Percentiles rank a stretch among this genome's conserved stretches.
Conservation (phyloP, 2,888 invertebrate genomes). For the Siphlonurus alternatus region DNA sequence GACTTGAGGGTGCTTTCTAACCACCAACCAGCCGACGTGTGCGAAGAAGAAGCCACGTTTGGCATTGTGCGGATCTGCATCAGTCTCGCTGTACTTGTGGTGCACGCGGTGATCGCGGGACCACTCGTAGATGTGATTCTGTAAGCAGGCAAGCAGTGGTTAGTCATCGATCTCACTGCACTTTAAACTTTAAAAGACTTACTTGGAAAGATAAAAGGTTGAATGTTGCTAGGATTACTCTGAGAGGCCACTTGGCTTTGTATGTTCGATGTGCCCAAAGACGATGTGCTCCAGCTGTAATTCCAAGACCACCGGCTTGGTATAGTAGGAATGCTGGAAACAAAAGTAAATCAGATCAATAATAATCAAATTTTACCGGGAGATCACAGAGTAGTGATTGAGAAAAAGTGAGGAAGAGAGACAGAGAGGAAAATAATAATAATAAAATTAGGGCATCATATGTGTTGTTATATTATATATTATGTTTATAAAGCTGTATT, state of each 20-base stretch:
- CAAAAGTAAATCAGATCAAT: slow-evolving; percentile 11
- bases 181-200: slow-evolving; percentile 16
- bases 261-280: slow-evolving; percentile 93
- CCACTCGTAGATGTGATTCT: slow-evolving; percentile 28
- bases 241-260: slow-evolving; percentile 82
- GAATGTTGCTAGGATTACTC: slow-evolving; percentile 58
- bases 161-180: background rate
- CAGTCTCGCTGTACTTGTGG: slow-evolving; percentile 28
- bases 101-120: slow-evolving; percentile 26
- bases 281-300: slow-evolving; percentile 93
- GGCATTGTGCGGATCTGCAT: slow-evolving; percentile 27
- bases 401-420: too few relatives aligned
- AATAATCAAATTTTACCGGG: background rate
- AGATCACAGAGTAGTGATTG: background rate
- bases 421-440: too few relatives aligned
- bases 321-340: slow-evolving; percentile 55
- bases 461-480: too few relatives aligned
- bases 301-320: slow-evolving; percentile 67
- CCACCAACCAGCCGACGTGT: slow-evolving; percentile 33
- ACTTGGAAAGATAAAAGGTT: slow-evolving; percentile 89
- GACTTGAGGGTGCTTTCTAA: slow-evolving; percentile 24
- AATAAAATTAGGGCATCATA: too few relatives aligned
- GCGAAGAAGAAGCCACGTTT: slow-evolving; percentile 33
- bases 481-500: too few relatives aligned
- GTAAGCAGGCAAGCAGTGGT: slow-evolving; percentile 17